Conservation (phyloP, 64 coral and sea anemone species). For the Pachyseris speciosa region DNA sequence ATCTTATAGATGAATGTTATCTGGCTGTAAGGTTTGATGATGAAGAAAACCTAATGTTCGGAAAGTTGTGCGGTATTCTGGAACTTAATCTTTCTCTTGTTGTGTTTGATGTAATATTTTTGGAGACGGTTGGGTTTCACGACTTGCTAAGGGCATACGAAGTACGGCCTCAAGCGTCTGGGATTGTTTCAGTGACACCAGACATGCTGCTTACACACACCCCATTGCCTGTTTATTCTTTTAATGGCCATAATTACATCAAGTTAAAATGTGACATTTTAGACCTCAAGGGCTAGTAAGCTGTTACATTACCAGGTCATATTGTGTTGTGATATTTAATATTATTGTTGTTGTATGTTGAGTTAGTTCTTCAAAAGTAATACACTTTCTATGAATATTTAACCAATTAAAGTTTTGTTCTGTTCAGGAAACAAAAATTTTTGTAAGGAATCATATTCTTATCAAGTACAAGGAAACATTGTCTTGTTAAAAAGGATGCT, state of each 20-base stretch:
- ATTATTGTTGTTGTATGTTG: too few relatives aligned
- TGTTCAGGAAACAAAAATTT: too few relatives aligned
- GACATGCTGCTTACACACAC: background rate
- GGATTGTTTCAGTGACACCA: background rate
- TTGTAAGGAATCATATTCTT: too few relatives aligned
- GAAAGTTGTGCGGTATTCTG: background rate
- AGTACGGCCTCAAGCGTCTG: background rate
- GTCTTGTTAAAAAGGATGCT: too few relatives aligned
- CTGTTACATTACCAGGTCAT: too few relatives aligned
- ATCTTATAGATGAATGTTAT: background rate
- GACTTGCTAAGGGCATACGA: background rate
- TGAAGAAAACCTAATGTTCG: background rate
- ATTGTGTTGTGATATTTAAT: too few relatives aligned
- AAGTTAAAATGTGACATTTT: background rate
- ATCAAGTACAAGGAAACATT: too few relatives aligned
- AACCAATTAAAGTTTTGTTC: too few relatives aligned
- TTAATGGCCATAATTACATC: background rate
- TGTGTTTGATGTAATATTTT: too few relatives aligned
- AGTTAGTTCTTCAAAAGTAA: too few relatives aligned
- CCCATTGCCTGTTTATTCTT: too few relatives aligned
- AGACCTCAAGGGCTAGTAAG: background rate
- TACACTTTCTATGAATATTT: too few relatives aligned
- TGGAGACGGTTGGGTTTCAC: background rate
- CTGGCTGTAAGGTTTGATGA: background rate
- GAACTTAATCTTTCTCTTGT: background rate